These are phyloP conservation scores for Tautogolabrus adspersus DNA, from an alignment of 2,113 vertebrate species.

Conservation along the genomic window DNA sequence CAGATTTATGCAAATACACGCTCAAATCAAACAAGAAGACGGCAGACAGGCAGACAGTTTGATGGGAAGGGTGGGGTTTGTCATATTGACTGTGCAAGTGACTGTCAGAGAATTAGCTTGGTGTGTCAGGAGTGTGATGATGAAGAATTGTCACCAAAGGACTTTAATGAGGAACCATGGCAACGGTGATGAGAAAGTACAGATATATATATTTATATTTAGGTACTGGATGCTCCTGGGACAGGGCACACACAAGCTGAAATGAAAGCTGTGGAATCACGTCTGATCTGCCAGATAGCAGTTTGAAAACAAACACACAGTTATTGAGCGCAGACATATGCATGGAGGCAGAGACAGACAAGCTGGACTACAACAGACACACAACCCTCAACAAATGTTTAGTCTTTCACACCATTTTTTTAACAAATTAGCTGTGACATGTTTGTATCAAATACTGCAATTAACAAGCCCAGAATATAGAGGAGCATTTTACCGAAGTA, in stretches of 20 bases:
- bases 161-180: constrained; percentile 61
- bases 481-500: too few species aligned
- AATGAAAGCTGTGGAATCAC: constrained; percentile 33
- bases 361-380: background rate
- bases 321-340: background rate
- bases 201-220: constrained; percentile 2
- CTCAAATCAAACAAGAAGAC: constrained; percentile 15
- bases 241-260: constrained; percentile 9
- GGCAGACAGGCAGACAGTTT: constrained; percentile 24
- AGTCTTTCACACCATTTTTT: background rate
- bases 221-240: constrained; percentile 15
- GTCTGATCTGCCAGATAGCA: constrained; percentile 10
- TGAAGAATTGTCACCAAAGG: constrained; percentile 55
- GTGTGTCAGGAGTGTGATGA: constrained; percentile 52
- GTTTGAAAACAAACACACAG: constrained; percentile 42
- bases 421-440: background rate
- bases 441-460: background rate
- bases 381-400: background rate
- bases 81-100: constrained; percentile 44
- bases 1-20: constrained; percentile 25
- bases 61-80: constrained; percentile 19
- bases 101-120: constrained; percentile 44
- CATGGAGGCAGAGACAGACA: background rate
- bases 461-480: background rate
- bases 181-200: constrained; percentile 45